phyloP scores from a whole-genome alignment of 2,113 vertebrate genomes.

The Mus spicilegus region DNA sequence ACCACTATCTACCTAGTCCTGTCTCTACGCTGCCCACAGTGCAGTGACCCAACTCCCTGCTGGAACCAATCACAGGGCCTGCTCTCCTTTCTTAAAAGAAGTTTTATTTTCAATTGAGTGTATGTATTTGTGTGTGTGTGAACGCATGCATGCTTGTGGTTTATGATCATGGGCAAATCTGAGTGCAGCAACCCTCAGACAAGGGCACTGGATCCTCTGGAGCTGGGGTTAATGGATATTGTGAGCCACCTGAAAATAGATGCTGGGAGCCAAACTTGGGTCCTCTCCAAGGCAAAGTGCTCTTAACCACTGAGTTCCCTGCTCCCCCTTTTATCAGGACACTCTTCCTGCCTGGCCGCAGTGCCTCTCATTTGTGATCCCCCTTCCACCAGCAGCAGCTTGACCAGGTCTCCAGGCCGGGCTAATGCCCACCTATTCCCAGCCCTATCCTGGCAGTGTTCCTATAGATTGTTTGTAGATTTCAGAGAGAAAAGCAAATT shows the following conservation, averaged over 20 bases:
- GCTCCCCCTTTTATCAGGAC: not conserved
- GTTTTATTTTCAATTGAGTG: not conserved
- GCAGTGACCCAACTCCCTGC: not conserved
- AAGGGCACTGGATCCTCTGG: not conserved
- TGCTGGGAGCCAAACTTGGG: not conserved
- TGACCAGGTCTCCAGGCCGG: not conserved
- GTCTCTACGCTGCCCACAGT: rapidly evolving
- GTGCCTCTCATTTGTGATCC: not conserved
- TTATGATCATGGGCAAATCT: not conserved
- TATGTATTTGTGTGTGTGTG: not conserved
- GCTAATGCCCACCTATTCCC: too few relatives aligned
- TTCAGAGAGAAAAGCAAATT: not conserved
- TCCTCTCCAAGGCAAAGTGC: not conserved
- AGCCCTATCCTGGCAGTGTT: not conserved
- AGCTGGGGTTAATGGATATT: not conserved
- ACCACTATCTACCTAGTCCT: not conserved
- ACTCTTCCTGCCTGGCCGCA: not conserved
- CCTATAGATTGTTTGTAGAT: not conserved
- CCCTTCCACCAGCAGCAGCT: not conserved
- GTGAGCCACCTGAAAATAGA: not conserved
- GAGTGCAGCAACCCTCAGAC: not conserved
- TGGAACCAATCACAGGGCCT: not conserved
- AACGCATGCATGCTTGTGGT: too few relatives aligned
- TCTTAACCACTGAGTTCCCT: too few relatives aligned
- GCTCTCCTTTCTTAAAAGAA: not conserved